Base-by-base conservation (phyloP, 2,797 vertebrate genomes). In the Girardinus metallicus region DNA sequence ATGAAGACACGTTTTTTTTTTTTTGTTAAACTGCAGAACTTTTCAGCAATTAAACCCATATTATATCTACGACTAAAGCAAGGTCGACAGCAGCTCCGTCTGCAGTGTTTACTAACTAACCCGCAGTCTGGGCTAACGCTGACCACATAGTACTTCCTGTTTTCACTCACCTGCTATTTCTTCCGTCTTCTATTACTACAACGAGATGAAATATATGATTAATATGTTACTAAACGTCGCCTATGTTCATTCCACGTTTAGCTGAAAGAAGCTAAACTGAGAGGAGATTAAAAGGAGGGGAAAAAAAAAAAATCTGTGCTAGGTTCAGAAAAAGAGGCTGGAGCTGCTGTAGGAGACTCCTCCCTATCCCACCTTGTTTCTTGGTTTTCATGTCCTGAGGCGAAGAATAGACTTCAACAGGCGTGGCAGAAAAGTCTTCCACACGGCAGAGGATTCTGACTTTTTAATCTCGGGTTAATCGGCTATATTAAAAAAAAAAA, bases 321-420 rank as follows among this genome's bases (percentile, higher is more conserved):
- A 77, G 43, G 77, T 21, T 75, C 5, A 26, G 15, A 46, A 66
- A 68, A 10, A 1, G 70, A 75, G 49, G 66, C 78, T 82, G 81
- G 55, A 44, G 79, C 70, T 26, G 88, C 83, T 34, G 7, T 2
- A 71, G 64, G 31, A 84, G 91, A 77, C 94, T 93, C 92, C 94
- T 80, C 93, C 93, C 93, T 71, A 68, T 4, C 76, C 36, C 57
- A 79, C 77, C 88, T 83, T 16, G 77, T 26, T 71, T 15, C 57
- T 49, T 7, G 53, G 41, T 55, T 79, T 77, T 71, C 46, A 73
- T 86, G 80, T 74, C 91, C 89, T 6, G 85, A 84, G 89, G 91
- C 85, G 0, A 85, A 0, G 77, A 12, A 72, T 68, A 43, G 1
- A 15, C 10, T 46, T 5, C 83, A 43, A 1, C 11, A 41, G 64